These are phyloP conservation scores for Brachylomia viminalis DNA, from an alignment of 2,888 invertebrate genomes.

Conservation along the genomic window DNA sequence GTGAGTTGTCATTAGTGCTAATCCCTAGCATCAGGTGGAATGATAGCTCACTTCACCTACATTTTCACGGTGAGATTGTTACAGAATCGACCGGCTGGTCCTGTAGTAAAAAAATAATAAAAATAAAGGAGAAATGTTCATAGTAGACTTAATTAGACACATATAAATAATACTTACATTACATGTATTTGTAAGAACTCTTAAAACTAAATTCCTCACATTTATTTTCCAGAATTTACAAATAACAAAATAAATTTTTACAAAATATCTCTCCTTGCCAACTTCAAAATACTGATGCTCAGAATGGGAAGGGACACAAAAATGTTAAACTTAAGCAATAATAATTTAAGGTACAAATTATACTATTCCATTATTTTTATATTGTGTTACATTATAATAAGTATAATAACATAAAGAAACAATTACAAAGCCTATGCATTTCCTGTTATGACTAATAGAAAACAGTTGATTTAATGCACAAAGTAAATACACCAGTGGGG, in stretches of 20 bases:
- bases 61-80: no score
- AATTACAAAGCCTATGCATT: background rate
- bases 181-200: background rate
- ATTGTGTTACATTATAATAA: background rate
- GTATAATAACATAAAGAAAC: background rate
- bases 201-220: background rate
- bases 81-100: no score
- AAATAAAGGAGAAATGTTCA: background rate
- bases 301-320: conserved; percentile 85
- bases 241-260: conserved; percentile 82
- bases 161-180: background rate
- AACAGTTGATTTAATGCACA: background rate
- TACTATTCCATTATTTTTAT: background rate
- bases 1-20: no score
- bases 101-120: no score
- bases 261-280: conserved; percentile 77
- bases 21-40: no score
- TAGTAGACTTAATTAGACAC: background rate
- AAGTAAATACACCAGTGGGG: background rate
- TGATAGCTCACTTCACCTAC: no score
- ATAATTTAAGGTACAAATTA: conserved; percentile 76
- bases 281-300: conserved; percentile 85
- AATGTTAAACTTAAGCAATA: conserved; percentile 82
- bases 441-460: background rate
- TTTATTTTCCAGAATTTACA: conserved; percentile 79